phyloP scores from a whole-genome alignment of 2,113 vertebrate species.

The Syrmaticus mikado region DNA sequence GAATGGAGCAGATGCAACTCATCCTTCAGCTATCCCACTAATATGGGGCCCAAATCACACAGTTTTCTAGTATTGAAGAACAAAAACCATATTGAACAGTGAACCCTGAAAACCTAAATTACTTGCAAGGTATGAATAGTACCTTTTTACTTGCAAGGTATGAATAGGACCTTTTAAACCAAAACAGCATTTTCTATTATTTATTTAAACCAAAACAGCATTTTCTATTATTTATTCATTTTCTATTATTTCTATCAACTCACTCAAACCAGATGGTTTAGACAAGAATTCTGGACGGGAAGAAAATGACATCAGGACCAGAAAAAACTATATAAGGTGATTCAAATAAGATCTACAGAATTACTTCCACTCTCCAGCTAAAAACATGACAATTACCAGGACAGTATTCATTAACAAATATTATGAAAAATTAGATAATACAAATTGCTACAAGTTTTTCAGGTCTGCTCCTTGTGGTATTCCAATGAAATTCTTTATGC shows the following conservation, averaged over 20 bases:
- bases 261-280: not conserved
- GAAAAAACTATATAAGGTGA: not conserved
- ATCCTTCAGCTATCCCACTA: not conserved
- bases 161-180: not conserved
- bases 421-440: not conserved
- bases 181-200: not conserved
- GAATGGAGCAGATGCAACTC: not conserved
- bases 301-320: not conserved
- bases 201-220: not conserved
- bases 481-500: not conserved
- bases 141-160: not conserved
- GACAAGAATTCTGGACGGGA: not conserved
- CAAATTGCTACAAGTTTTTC: not conserved
- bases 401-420: not conserved
- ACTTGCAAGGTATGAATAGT: not conserved
- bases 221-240: not conserved
- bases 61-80: not conserved
- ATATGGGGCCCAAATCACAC: not conserved
- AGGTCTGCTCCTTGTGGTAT: not conserved
- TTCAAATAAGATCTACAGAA: not conserved
- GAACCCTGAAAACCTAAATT: not conserved
- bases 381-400: not conserved
- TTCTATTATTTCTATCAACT: not conserved
- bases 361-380: not conserved
- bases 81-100: not conserved